These are phyloP conservation scores for Vicugna pacos DNA, from an alignment of 2,113 vertebrate species.

Conservation along the genomic window DNA sequence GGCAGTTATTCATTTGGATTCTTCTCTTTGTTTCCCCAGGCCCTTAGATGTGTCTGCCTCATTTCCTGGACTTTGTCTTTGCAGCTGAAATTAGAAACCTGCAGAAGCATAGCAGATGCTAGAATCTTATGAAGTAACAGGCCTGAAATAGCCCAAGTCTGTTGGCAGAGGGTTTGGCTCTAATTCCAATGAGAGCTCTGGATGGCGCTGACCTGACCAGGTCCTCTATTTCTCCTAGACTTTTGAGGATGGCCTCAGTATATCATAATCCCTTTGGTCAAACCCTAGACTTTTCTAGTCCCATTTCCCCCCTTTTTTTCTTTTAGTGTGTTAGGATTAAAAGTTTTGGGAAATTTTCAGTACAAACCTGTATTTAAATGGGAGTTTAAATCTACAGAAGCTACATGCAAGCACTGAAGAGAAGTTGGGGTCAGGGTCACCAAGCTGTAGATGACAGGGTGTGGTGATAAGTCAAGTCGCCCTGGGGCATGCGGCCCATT, in stretches of 20 bases:
- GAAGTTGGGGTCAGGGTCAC: accelerated
- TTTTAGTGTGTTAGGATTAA: neutral
- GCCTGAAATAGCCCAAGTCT: conserved; percentile 67
- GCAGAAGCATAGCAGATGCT: conserved; percentile 71
- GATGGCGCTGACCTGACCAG: neutral
- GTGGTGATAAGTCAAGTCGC: neutral
- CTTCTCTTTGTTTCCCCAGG: conserved; percentile 70
- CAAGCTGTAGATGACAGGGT: neutral
- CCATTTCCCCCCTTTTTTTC: neutral
- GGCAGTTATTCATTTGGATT: conserved; percentile 62
- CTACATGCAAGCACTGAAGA: neutral
- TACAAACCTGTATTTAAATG: neutral
- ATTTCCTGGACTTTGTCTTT: conserved; percentile 76
- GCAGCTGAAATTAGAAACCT: conserved; percentile 81
- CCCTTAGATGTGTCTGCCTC: conserved; percentile 74
- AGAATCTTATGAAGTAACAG: conserved; percentile 53
- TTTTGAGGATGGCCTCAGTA: neutral
- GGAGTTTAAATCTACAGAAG: neutral
- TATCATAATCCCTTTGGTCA: neutral
- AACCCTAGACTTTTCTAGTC: neutral
- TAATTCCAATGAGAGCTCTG: neutral
- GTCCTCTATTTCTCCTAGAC: neutral
- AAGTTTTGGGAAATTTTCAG: neutral
- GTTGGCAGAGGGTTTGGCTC: neutral
- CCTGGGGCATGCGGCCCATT: neutral